phyloP scores from a whole-genome alignment of 2,888 invertebrate genomes.

The Bellardia pandia region DNA sequence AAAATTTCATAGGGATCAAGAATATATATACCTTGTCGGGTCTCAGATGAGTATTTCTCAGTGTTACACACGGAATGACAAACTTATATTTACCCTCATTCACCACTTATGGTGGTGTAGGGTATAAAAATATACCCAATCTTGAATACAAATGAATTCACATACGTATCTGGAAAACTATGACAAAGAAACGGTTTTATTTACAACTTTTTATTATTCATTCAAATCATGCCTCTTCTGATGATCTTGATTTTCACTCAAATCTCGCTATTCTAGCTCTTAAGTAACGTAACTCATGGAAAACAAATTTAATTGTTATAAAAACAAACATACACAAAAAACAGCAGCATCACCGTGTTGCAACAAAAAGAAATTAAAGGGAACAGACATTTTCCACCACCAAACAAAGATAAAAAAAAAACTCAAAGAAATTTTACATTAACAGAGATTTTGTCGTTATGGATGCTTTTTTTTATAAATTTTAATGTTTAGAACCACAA shows the following conservation, averaged over 20 bases:
- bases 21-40: too few relatives aligned
- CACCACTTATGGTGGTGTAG: too few relatives aligned
- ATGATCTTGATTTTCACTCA: constrained; percentile 44
- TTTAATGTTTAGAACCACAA: constrained; percentile 52
- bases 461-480: neutral
- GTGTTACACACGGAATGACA: too few relatives aligned
- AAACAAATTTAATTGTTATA: constrained; percentile 55
- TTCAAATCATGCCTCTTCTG: constrained; percentile 43
- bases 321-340: constrained; percentile 4
- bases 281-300: constrained; percentile 61
- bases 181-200: constrained; percentile 31
- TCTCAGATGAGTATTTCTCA: too few relatives aligned
- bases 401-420: neutral
- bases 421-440: constrained; percentile 26
- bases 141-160: neutral
- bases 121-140: too few relatives aligned
- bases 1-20: too few relatives aligned
- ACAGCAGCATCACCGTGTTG: constrained; percentile 30
- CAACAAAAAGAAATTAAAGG: constrained; percentile 22
- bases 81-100: too few relatives aligned
- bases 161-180: constrained; percentile 4
- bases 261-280: neutral
- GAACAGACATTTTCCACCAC: constrained; percentile 47
- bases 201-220: constrained; percentile 12
- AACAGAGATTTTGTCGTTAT: constrained; percentile 31